Evolutionary conservation across 2,888 invertebrate species (phyloP).

Genomic region (Orgyia antiqua): DNA sequence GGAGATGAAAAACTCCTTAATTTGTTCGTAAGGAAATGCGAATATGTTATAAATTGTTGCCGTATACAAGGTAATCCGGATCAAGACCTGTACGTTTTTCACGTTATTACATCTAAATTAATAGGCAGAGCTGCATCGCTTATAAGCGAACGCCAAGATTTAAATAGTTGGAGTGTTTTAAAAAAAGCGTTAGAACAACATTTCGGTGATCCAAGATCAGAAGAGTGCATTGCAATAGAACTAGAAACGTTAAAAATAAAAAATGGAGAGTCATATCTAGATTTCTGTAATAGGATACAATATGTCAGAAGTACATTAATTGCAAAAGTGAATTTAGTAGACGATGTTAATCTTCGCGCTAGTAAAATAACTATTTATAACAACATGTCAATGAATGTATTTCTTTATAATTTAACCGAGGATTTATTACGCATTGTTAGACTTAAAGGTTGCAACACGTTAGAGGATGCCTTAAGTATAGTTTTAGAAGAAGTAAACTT

Average conservation of each 20-base stretch:
- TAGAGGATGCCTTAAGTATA: neutral
- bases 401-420: constrained; percentile 3
- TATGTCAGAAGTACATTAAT: neutral
- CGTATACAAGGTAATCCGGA: too few species aligned
- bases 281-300: constrained; percentile 1
- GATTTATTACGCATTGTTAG: constrained; percentile 2
- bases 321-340: neutral
- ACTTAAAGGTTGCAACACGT: neutral
- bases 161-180: neutral
- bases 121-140: too few species aligned
- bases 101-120: too few species aligned
- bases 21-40: too few species aligned
- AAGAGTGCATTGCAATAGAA: neutral
- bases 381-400: constrained; percentile 4
- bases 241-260: neutral
- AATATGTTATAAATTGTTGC: too few species aligned
- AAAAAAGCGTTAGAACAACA: neutral
- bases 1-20: too few species aligned
- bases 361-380: constrained; percentile 3
- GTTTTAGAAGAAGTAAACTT: too few species aligned
- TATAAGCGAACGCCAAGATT: neutral
- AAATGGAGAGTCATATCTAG: neutral
- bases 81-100: too few species aligned
- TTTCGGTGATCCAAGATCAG: constrained; percentile 1
- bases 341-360: neutral